These are phyloP conservation scores for Perithous albicinctus DNA, from an alignment of 2,888 invertebrate species.

Conservation along the genomic window DNA sequence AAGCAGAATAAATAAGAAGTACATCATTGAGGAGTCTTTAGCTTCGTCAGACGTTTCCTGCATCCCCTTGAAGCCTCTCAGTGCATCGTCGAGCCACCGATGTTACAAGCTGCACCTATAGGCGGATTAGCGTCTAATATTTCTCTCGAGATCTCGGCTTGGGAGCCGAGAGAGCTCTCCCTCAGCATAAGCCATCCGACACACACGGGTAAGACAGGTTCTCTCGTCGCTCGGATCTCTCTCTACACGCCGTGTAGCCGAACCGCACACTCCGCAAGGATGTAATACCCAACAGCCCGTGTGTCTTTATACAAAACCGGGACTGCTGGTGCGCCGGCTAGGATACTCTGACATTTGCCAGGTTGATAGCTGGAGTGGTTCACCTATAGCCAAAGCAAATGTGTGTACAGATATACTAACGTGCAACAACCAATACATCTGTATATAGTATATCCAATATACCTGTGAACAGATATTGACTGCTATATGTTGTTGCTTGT, in stretches of 20 bases:
- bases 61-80: neutral
- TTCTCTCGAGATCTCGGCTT: constrained; percentile 62
- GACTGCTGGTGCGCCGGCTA: constrained; percentile 62
- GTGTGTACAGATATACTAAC: constrained; percentile 8
- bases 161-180: no score
- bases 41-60: constrained; percentile 6
- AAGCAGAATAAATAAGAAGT: neutral
- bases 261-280: constrained; percentile 53
- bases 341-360: constrained; percentile 82
- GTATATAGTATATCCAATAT: no score
- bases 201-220: constrained; percentile 69
- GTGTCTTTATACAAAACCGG: constrained; percentile 14
- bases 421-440: constrained; percentile 7
- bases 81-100: constrained; percentile 9
- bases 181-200: constrained; percentile 15
- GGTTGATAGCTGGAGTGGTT: constrained; percentile 81
- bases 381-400: constrained; percentile 76
- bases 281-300: constrained; percentile 10
- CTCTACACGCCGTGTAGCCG: constrained; percentile 42
- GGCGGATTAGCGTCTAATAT: constrained; percentile 69
- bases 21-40: constrained; percentile 9
- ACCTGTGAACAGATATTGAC: constrained; percentile 22
- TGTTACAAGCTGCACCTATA: constrained; percentile 68
- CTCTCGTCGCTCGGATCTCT: constrained; percentile 66
- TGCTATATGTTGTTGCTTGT: constrained; percentile 38